Evolutionary conservation across 2,888 invertebrate species (phyloP), one percentile per base, ranked within the genome.

Genomic region (Volucella inanis): DNA sequence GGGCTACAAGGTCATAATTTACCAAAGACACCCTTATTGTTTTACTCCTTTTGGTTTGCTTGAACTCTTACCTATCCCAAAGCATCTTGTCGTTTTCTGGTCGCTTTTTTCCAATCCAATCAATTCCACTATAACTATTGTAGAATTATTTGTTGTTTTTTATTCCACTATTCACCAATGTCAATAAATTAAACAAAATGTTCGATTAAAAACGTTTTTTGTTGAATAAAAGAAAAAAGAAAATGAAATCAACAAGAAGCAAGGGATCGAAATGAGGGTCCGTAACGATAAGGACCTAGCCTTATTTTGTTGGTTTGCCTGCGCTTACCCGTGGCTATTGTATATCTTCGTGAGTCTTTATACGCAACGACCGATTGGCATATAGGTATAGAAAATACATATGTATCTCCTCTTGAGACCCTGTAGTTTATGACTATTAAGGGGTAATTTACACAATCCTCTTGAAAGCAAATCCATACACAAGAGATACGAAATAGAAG

Each of bases 131-230:
- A 6, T 2, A 50, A 50, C 49, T 9, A n/a, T n/a, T n/a, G n/a
- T n/a, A 59, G 71, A 57, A 71, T 64, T 45, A 76, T 76, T 76
- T 81, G 59, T 77, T 57, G 68, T 78, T 75, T 50, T 76, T 47
- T 22, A 22, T 22, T 22, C 22, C 72, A 64, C 79, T 55, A 74
- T 65, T 64, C 65, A 45, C 57, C 43, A 59, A 82, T 71, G 70
- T 74, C 83, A 75, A 84, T 84, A 84, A 84, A 84, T 84, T 75
- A 65, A 79, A 54, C 64, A 70, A 78, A 78, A 79, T 65, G 39
- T 68, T 68, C 78, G 83, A 83, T 83, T 74, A 83, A 64, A 74
- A 61, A 22, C 22, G 1, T 22, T 22, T 22, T 22, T 4, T 22
- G 22, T 22, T 62, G 49, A 12, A 49, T 10, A 3, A 38, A 22